Conservation (phyloP, 2,888 invertebrate genomes). For the Mythimna impura region DNA sequence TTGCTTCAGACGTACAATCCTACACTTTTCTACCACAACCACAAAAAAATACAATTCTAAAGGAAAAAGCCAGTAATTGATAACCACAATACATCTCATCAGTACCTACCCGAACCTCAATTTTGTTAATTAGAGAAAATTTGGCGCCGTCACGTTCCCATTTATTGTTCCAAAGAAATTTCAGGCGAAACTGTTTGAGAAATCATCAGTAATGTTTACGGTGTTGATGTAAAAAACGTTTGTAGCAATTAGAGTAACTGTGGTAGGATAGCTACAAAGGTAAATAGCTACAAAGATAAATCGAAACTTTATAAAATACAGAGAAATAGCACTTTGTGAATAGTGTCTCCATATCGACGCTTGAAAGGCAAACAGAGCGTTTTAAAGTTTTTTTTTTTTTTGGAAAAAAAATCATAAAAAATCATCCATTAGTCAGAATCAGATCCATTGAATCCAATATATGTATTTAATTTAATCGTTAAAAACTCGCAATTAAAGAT, state of each 20-base stretch:
- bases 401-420: too few species aligned
- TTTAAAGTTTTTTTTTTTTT: too few species aligned
- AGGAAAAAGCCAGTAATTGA: background rate
- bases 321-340: too few species aligned
- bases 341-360: too few species aligned
- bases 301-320: too few species aligned
- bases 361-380: too few species aligned
- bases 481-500: too few species aligned
- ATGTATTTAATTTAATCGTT: too few species aligned
- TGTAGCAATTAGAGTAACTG: conserved; percentile 5
- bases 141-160: conserved; percentile 27
- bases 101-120: conserved; percentile 12
- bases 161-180: conserved; percentile 32
- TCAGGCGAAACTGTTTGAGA: conserved; percentile 28
- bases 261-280: background rate
- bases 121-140: conserved; percentile 43
- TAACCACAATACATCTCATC: conserved; percentile 8
- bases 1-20: too few species aligned
- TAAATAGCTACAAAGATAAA: background rate
- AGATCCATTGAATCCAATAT: too few species aligned
- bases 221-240: conserved; percentile 23
- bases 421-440: too few species aligned
- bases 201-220: conserved; percentile 20
- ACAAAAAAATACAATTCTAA: background rate
- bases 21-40: background rate